These are phyloP conservation scores for Acanthurus tractus DNA, from an alignment of 2,797 vertebrate genomes.

Conservation along the genomic window DNA sequence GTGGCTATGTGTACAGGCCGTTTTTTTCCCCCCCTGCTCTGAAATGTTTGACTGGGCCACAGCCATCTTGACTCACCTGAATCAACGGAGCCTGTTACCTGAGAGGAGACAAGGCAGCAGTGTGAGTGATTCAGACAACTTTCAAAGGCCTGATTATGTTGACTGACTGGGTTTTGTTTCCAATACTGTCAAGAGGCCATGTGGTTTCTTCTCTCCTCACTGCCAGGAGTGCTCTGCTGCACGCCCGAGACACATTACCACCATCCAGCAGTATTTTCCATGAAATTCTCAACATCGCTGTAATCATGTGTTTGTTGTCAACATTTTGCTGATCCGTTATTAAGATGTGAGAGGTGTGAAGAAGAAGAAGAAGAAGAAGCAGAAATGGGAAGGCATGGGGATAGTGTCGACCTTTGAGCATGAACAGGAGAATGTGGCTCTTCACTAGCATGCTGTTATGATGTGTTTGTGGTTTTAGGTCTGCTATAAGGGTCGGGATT, in stretches of 20 bases:
- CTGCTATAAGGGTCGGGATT: slow-evolving; percentile 56
- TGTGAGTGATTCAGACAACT: slow-evolving; percentile 40
- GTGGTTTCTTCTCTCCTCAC: slow-evolving; percentile 14
- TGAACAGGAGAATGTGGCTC: slow-evolving; percentile 63
- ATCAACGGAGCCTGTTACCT: slow-evolving; percentile 48
- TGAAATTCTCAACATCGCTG: slow-evolving; percentile 20
- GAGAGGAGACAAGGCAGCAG: slow-evolving; percentile 43
- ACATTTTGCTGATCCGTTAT: slow-evolving; percentile 17
- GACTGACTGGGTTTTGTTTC: slow-evolving; percentile 11
- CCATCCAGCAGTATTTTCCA: slow-evolving; percentile 64
- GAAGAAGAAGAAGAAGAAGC: neutral
- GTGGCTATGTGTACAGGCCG: slow-evolving; percentile 19
- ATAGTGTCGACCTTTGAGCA: slow-evolving; percentile 50
- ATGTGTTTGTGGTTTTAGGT: slow-evolving; percentile 73
- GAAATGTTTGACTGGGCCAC: slow-evolving; percentile 28
- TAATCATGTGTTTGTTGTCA: slow-evolving; percentile 43
- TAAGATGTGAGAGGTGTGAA: slow-evolving; percentile 22
- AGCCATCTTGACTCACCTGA: slow-evolving; percentile 66
- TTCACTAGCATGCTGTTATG: slow-evolving; percentile 73
- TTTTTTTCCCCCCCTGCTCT: neutral
- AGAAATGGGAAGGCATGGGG: slow-evolving; percentile 23
- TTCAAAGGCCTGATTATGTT: slow-evolving; percentile 13
- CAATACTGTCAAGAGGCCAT: slow-evolving; percentile 4
- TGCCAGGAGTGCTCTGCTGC: slow-evolving; percentile 31
- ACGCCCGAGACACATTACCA: slow-evolving; percentile 30